phyloP scores from a whole-genome alignment of 2,113 vertebrate species.

The Odocoileus hemionus region DNA sequence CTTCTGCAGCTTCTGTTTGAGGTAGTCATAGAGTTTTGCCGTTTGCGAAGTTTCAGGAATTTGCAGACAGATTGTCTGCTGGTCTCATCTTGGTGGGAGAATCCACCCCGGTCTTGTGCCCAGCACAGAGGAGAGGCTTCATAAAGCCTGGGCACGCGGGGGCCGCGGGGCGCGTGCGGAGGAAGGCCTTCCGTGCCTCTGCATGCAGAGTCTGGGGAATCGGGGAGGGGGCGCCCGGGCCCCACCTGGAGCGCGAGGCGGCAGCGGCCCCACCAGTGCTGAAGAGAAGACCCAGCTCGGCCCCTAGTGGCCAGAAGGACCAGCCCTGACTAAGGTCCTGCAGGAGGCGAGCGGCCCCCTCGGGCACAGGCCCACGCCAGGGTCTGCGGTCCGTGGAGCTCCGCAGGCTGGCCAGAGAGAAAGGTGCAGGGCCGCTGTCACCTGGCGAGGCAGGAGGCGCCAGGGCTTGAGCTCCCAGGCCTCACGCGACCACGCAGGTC shows the following conservation, averaged over 20 bases:
- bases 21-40: not conserved
- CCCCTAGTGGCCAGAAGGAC: rapidly evolving
- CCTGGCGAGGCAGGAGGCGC: not conserved
- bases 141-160: not conserved
- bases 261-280: rapidly evolving
- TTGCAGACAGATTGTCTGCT: not conserved
- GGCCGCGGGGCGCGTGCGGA: rapidly evolving
- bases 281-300: too few relatives aligned
- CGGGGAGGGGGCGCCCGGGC: rapidly evolving
- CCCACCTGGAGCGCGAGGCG: rapidly evolving
- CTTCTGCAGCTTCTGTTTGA: not conserved
- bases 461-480: too few relatives aligned
- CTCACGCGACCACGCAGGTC: rapidly evolving
- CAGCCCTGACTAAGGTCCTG: not conserved
- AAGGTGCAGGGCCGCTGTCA: rapidly evolving
- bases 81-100: not conserved
- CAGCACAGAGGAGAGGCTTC: too few relatives aligned
- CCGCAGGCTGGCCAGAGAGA: not conserved
- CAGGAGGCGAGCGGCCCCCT: rapidly evolving
- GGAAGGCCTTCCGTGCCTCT: rapidly evolving
- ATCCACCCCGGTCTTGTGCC: not conserved
- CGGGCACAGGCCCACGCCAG: not conserved
- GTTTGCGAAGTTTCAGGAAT: not conserved
- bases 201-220: rapidly evolving
- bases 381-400: not conserved